Percentiles rank a stretch among this genome's conserved stretches.
phyloP scores from a whole-genome alignment of 2,797 vertebrate genomes.

The Phyllotis vaccarum region DNA sequence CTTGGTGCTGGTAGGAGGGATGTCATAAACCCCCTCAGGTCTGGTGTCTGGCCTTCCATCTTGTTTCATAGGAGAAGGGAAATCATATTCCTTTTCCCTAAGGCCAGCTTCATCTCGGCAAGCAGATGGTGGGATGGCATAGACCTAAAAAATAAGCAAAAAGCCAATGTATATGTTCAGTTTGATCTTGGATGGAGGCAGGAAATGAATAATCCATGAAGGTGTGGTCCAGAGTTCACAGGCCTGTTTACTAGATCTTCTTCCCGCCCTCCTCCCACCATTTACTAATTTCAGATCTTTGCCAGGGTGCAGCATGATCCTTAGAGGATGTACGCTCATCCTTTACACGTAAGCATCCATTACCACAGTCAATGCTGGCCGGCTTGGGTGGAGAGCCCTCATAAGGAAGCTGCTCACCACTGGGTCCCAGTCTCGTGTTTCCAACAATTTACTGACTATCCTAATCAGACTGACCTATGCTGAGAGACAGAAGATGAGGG shows the following conservation, averaged over 20 bases:
- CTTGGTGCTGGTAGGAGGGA: constrained; percentile 92
- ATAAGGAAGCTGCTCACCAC: neutral
- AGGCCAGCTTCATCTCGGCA: constrained; percentile 84
- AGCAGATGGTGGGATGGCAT: constrained; percentile 80
- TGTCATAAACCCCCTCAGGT: constrained; percentile 94
- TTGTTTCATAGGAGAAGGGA: constrained; percentile 91
- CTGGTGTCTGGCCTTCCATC: constrained; percentile 87
- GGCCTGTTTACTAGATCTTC: too few relatives aligned
- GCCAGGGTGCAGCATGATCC: neutral
- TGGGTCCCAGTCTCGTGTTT: fast-evolving
- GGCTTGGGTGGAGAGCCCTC: too few relatives aligned
- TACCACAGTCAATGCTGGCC: neutral
- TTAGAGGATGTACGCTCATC: neutral
- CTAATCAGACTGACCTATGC: neutral
- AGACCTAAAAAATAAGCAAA: constrained; percentile 82
- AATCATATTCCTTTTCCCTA: constrained; percentile 93
- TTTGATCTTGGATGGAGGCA: neutral
- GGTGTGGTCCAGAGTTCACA: neutral
- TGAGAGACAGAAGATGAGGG: neutral
- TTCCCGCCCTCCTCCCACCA: too few relatives aligned
- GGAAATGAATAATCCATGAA: neutral
- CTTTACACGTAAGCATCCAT: neutral
- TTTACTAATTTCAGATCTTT: too few relatives aligned
- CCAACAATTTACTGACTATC: neutral
- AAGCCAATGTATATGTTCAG: neutral